Evolutionary conservation across 2,888 invertebrate species (phyloP).

Genomic region (Agapetus fuscipes): DNA sequence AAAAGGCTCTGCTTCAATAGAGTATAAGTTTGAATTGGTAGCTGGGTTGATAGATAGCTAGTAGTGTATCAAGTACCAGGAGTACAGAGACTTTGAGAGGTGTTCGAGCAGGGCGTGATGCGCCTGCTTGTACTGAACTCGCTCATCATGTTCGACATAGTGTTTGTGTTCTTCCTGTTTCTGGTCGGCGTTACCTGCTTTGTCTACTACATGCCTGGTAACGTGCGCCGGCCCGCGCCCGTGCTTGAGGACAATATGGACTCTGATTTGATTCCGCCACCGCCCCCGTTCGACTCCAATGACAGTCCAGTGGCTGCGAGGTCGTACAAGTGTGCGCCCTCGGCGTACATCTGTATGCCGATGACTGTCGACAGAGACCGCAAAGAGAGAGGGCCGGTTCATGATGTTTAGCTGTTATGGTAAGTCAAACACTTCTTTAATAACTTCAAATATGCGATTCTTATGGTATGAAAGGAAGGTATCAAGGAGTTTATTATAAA

Average conservation of each 20-base stretch:
- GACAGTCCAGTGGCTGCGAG: slow-evolving; percentile 22
- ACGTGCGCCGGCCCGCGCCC: slow-evolving; percentile 31
- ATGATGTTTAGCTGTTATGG: slow-evolving; percentile 20
- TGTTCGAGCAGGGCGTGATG: slow-evolving; percentile 45
- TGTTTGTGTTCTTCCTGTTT: slow-evolving; percentile 79
- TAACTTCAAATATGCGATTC: too few species aligned
- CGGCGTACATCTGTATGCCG: slow-evolving; percentile 43
- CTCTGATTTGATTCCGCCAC: slow-evolving; percentile 42
- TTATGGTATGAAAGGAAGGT: too few species aligned
- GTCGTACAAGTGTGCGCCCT: slow-evolving; percentile 28
- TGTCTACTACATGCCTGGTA: slow-evolving; percentile 69
- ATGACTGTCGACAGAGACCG: slow-evolving; percentile 34
- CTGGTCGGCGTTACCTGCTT: slow-evolving; percentile 74
- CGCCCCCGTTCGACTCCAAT: slow-evolving; percentile 38
- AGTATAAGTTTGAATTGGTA: too few species aligned
- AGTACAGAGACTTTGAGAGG: slow-evolving; percentile 9
- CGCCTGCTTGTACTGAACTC: slow-evolving; percentile 80
- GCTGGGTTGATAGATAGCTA: too few species aligned
- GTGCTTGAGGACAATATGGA: slow-evolving; percentile 27
- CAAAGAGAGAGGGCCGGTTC: slow-evolving; percentile 40
- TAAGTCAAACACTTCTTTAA: too few species aligned
- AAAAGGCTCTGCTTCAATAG: too few species aligned
- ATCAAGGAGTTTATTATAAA: too few species aligned
- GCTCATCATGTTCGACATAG: slow-evolving; percentile 80
- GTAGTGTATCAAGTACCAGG: slow-evolving; percentile 7